These are phyloP conservation scores for Halocaridina rubra DNA, from an alignment of 2,888 invertebrate species.

Conservation along the genomic window DNA sequence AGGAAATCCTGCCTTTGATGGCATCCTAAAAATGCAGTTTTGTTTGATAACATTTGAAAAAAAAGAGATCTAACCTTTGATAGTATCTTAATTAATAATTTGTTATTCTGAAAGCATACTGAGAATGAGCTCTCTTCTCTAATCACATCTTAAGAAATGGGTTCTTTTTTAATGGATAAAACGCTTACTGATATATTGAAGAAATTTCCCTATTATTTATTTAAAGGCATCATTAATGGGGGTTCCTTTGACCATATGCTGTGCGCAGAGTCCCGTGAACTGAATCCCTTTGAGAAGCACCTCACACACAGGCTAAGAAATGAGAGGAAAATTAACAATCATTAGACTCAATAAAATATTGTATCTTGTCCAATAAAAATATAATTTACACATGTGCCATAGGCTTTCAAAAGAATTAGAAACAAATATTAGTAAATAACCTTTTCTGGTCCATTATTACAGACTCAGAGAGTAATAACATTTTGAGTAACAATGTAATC, in stretches of 20 bases:
- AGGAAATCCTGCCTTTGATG: too few relatives aligned
- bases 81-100: too few relatives aligned
- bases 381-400: neutral
- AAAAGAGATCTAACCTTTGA: too few relatives aligned
- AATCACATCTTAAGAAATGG: too few relatives aligned
- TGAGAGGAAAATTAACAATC: neutral
- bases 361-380: neutral
- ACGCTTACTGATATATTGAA: too few relatives aligned
- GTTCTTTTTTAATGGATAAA: too few relatives aligned
- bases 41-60: too few relatives aligned
- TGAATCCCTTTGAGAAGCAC: constrained; percentile 52
- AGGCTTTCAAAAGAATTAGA: too few relatives aligned
- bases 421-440: neutral
- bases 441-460: neutral
- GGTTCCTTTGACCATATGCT: constrained; percentile 45
- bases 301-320: constrained; percentile 46
- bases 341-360: neutral
- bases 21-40: too few relatives aligned
- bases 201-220: too few relatives aligned
- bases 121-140: too few relatives aligned
- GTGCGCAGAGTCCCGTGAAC: constrained; percentile 30
- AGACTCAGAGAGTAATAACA: neutral
- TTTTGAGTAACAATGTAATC: neutral
- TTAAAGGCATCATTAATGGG: constrained; percentile 50
- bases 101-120: too few relatives aligned